A percentile compares a stretch with the other conserved stretches of the same genome.
These are phyloP conservation scores for Oscheius sp. DNA, from an alignment of 2,888 invertebrate genomes.

Conservation along the genomic window DNA sequence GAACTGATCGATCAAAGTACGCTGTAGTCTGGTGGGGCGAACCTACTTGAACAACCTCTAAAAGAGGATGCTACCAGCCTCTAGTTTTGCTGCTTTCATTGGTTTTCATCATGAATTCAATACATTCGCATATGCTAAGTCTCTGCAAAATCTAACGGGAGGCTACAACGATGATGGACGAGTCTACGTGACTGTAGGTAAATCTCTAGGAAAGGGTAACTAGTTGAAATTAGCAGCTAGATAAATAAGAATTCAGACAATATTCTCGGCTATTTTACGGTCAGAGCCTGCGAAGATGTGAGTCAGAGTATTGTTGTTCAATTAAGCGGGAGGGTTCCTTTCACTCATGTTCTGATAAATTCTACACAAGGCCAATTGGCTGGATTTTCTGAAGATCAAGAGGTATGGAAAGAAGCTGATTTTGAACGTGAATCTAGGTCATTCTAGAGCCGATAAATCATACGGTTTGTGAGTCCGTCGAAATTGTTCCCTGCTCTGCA, in stretches of 20 bases:
- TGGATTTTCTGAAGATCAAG: constrained; percentile 50
- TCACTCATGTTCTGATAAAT: constrained; percentile 51
- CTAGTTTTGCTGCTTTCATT: constrained; percentile 18
- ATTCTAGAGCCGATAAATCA: constrained; percentile 45
- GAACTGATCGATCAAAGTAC: neutral
- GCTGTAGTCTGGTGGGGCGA: constrained; percentile 5
- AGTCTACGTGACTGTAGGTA: too few relatives aligned
- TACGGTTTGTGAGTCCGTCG: constrained; percentile 47
- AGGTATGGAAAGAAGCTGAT: constrained; percentile 31
- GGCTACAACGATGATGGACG: neutral
- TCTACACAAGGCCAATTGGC: constrained; percentile 46
- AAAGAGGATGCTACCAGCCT: neutral
- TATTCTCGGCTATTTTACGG: constrained; percentile 42
- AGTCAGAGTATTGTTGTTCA: constrained; percentile 41
- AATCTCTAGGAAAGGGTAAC: neutral
- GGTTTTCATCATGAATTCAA: constrained; percentile 18
- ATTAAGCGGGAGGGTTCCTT: constrained; percentile 44
- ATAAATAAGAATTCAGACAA: constrained; percentile 4
- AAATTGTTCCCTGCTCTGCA: constrained; percentile 47
- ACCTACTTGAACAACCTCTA: neutral
- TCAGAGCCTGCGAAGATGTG: constrained; percentile 44
- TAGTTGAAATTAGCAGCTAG: neutral
- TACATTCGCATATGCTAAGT: constrained; percentile 11
- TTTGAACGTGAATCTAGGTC: constrained; percentile 37
- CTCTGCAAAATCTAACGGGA: neutral